phyloP scores from a whole-genome alignment of 2,113 vertebrate genomes.

The Okapia johnstoni region DNA sequence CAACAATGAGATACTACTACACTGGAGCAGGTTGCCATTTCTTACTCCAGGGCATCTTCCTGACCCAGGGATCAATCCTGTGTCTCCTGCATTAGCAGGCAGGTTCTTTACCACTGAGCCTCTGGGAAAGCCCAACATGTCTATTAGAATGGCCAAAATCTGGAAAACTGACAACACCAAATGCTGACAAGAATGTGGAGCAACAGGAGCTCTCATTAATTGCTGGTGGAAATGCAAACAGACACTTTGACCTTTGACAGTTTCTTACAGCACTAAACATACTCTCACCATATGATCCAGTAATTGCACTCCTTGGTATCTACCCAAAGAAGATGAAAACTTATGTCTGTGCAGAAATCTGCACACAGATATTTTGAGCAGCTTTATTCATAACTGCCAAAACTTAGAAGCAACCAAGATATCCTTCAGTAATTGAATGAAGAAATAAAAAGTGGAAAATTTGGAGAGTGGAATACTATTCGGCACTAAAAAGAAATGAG shows the following conservation, averaged over 20 bases:
- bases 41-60: neutral
- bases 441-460: neutral
- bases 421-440: neutral
- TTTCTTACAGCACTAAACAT: neutral
- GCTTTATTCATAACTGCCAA: neutral
- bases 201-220: neutral
- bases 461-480: neutral
- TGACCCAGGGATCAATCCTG: neutral
- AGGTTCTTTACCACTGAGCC: neutral
- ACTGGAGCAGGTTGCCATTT: neutral
- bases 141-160: neutral
- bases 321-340: neutral
- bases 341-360: neutral
- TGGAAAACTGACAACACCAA: neutral
- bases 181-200: neutral
- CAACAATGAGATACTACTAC: neutral
- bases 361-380: neutral
- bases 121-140: neutral
- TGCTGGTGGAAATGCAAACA: neutral
- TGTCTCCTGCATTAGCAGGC: neutral
- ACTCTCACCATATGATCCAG: neutral
- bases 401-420: neutral
- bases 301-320: neutral
- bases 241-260: neutral
- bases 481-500: neutral